phyloP scores from a whole-genome alignment of 1,140 invertebrate genomes.

The Apocrypta bakeri region DNA sequence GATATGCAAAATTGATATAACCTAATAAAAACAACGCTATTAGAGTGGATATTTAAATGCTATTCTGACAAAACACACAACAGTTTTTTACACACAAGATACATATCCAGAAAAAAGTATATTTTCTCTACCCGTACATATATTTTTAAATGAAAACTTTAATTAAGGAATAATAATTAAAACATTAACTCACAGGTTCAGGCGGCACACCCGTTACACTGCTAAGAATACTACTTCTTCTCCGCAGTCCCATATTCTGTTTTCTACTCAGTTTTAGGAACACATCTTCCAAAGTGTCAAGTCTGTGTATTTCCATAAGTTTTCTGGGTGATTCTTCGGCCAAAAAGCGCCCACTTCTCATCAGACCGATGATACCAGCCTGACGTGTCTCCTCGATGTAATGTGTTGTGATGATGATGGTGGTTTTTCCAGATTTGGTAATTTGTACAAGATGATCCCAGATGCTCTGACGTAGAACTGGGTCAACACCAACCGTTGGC shows the following conservation, averaged over 20 bases:
- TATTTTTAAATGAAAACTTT: no score
- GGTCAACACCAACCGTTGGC: conserved; percentile 96
- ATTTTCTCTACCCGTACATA: no score
- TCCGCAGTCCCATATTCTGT: conserved; percentile 85
- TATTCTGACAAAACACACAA: no score
- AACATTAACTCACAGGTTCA: conserved; percentile 66
- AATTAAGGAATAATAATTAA: neutral
- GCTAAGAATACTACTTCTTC: conserved; percentile 85
- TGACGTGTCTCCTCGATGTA: conserved; percentile 98
- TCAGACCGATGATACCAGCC: conserved; percentile 91
- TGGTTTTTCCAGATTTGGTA: conserved; percentile 88
- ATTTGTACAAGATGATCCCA: conserved; percentile 96
- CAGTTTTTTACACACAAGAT: no score
- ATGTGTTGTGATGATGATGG: conserved; percentile 97
- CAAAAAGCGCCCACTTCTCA: conserved; percentile 92
- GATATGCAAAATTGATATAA: no score
- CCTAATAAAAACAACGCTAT: no score
- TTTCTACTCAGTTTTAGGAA: conserved; percentile 92
- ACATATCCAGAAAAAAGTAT: no score
- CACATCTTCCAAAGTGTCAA: conserved; percentile 91
- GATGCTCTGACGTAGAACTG: conserved; percentile 92
- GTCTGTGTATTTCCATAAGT: conserved; percentile 85
- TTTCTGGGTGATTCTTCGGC: conserved; percentile 91
- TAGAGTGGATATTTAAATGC: no score
- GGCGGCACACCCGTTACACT: conserved; percentile 77